These are phyloP conservation scores for Embiotoca jacksoni DNA, from an alignment of 2,113 vertebrate genomes.

Conservation along the genomic window DNA sequence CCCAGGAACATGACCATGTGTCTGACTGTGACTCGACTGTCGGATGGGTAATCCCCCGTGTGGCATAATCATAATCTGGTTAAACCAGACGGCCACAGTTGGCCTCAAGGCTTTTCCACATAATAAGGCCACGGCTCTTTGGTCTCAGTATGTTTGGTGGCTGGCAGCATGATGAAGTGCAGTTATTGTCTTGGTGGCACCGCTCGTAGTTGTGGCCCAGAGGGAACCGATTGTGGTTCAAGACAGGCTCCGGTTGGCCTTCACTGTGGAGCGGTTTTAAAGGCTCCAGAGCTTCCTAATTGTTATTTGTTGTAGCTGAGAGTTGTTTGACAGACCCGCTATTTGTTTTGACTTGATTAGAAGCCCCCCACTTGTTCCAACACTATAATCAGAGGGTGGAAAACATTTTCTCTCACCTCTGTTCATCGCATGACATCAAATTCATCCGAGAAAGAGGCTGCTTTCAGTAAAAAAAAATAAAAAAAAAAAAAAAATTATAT, in stretches of 20 bases:
- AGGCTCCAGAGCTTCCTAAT: not conserved
- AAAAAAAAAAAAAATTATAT: too few species aligned
- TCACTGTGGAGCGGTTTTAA: slow-evolving; percentile 23
- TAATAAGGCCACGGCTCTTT: slow-evolving; percentile 46
- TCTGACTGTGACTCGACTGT: slow-evolving; percentile 46
- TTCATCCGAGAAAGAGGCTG: not conserved
- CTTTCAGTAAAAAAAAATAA: not conserved
- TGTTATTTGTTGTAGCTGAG: not conserved
- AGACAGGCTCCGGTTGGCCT: slow-evolving; percentile 12
- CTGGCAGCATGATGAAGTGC: slow-evolving; percentile 55
- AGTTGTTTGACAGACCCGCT: not conserved
- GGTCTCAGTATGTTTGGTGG: slow-evolving; percentile 34
- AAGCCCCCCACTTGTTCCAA: not conserved
- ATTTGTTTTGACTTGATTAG: not conserved
- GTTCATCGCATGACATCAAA: not conserved
- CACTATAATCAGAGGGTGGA: not conserved
- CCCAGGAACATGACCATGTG: slow-evolving; percentile 21
- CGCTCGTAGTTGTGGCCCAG: slow-evolving; percentile 23
- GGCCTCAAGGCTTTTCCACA: slow-evolving; percentile 47
- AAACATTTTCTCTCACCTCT: slow-evolving; percentile 5
- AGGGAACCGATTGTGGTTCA: slow-evolving; percentile 42
- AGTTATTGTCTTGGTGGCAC: slow-evolving; percentile 53
- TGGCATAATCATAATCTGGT: slow-evolving; percentile 76
- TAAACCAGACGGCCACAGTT: slow-evolving; percentile 59
- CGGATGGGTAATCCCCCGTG: slow-evolving; percentile 66